These are phyloP conservation scores for Corythoichthys intestinalis DNA, from an alignment of 2,113 vertebrate genomes.

Conservation along the genomic window DNA sequence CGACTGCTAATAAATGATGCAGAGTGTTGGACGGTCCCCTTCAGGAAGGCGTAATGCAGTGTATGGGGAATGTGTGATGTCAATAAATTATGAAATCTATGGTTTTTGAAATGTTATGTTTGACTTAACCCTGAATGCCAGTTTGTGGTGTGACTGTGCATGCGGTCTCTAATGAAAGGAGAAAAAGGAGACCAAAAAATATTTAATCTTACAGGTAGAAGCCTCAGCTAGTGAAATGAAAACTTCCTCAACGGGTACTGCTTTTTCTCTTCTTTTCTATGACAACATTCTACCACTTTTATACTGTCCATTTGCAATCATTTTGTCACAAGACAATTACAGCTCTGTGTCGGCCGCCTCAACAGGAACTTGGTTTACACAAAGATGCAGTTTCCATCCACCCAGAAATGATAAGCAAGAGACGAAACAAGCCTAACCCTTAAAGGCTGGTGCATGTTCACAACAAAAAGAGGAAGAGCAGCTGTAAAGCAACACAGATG, in stretches of 20 bases:
- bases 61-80: too few relatives aligned
- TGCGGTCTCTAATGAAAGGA: conserved; percentile 34
- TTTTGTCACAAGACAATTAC: conserved; percentile 28
- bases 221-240: conserved; percentile 35
- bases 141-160: conserved; percentile 3
- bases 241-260: conserved; percentile 56
- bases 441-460: conserved; percentile 34
- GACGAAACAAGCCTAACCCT: conserved; percentile 27
- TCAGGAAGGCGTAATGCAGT: too few relatives aligned
- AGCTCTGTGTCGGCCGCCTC: conserved; percentile 6
- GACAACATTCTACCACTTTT: neutral
- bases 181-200: conserved; percentile 46
- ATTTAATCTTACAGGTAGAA: conserved; percentile 53
- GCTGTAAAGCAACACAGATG: conserved; percentile 6
- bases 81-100: too few relatives aligned
- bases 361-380: conserved; percentile 57
- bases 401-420: conserved; percentile 7
- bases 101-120: neutral
- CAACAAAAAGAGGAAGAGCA: conserved; percentile 50
- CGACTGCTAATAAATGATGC: too few relatives aligned
- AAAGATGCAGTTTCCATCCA: conserved; percentile 47
- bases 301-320: neutral
- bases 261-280: conserved; percentile 51
- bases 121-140: neutral
- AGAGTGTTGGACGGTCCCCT: too few relatives aligned